Base-by-base conservation (phyloP, 2,113 vertebrate genomes). In the Echinops telfairi region DNA sequence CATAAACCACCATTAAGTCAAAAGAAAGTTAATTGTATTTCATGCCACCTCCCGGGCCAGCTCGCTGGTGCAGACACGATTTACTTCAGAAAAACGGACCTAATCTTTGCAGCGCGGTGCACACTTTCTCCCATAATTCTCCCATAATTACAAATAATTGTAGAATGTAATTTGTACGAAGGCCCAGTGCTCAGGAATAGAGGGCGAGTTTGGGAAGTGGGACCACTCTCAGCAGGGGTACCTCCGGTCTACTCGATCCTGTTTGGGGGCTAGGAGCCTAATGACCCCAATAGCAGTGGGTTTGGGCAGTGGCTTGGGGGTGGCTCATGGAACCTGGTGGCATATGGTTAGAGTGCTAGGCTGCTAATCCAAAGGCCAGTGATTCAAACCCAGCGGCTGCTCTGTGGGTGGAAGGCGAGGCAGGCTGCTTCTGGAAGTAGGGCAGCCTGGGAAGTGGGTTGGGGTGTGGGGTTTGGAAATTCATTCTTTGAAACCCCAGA, bases 121-220 rank as follows among this genome's bases (percentile, higher is more conserved):
- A 77, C 62, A 14, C 60, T 93, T 38, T 62, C n/a, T 25, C 94
- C 53, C 86, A 93, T n/a, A n/a, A n/a, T n/a, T 40, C 7, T 40
- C 40, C 7, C 40, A 40, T 89, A 93, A 90, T 89, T 93, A 91
- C 70, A 86, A 29, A 31, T 80, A 43, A 86, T 92, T 64, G 27
- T 57, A 73, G 11, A 33, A 78, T 91, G 73, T 80, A 3, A 27
- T 96, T 94, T 89, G 83, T 77, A 31, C 36, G 29, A 47, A 79
- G 11, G n/a, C 76, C 81, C 36, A 0, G 16, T 0, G 38, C 33
- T 31, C 40, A 7, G 5, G 27, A 43, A 88, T 64, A 87, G 22
- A 89, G 58, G 60, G 78, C 38, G 83, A 36, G 76, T 25, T 36
- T 23, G n/a, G 64, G 70, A 70, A 64, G 70, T 23, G 60, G 77